Conservation (phyloP, 2,113 vertebrate genomes). For the Sturnus vulgaris region DNA sequence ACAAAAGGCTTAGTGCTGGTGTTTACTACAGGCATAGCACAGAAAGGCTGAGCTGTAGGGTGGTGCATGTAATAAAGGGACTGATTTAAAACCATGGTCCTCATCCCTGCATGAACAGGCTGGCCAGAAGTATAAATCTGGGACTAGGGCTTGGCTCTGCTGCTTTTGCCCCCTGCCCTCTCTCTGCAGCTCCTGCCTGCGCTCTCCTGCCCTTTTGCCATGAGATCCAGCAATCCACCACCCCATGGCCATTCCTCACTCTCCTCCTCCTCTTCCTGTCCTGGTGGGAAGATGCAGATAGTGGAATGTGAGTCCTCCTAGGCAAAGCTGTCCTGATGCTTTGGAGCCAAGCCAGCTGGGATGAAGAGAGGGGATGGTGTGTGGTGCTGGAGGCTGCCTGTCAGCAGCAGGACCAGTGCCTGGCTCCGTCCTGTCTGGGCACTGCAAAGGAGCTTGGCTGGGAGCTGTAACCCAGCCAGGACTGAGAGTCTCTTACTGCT, state of each 20-base stretch:
- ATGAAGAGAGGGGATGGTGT: background rate
- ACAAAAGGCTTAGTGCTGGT: background rate
- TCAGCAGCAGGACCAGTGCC: background rate
- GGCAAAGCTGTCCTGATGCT: background rate
- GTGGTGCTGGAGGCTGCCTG: background rate
- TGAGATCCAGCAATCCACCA: background rate
- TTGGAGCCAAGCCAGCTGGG: background rate
- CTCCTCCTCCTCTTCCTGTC: background rate
- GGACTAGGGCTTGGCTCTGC: background rate
- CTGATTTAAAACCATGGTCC: background rate
- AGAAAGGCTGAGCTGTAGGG: background rate
- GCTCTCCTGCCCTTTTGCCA: background rate
- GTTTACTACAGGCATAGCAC: background rate
- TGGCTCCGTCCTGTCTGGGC: conserved; percentile 1
- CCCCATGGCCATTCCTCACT: rapidly evolving
- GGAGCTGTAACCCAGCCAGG: background rate
- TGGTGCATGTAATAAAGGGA: background rate
- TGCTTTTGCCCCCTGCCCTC: background rate
- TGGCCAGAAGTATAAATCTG: background rate
- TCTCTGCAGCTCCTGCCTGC: background rate
- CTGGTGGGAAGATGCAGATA: background rate
- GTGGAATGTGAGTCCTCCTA: background rate
- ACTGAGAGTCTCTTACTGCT: background rate
- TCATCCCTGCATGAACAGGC: background rate
- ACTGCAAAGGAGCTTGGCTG: background rate